These are phyloP conservation scores for Cepaea nemoralis DNA, from an alignment of 1,140 invertebrate genomes.

Conservation along the genomic window DNA sequence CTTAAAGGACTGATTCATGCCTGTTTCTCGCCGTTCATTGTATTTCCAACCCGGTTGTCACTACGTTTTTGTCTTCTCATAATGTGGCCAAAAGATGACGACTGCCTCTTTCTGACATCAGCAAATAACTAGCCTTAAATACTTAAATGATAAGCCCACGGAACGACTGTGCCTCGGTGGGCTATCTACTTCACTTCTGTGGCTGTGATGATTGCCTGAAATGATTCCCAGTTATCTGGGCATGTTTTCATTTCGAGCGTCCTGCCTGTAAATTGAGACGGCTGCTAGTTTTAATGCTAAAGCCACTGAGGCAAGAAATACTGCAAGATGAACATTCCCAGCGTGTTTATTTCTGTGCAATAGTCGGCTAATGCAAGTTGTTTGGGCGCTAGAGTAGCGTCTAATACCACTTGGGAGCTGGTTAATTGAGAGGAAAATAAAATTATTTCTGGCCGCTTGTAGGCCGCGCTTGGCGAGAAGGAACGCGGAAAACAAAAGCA, in stretches of 20 bases:
- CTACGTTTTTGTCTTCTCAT: too few relatives aligned
- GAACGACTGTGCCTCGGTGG: too few relatives aligned
- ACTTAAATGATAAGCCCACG: too few relatives aligned
- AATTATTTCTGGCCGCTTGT: conserved; percentile 20
- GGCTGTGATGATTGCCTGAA: background rate
- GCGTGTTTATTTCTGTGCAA: conserved; percentile 2
- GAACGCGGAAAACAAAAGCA: background rate
- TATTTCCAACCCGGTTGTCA: too few relatives aligned
- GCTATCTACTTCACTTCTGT: background rate
- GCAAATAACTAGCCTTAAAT: too few relatives aligned
- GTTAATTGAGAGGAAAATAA: conserved; percentile 31
- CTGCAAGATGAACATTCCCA: conserved; percentile 2
- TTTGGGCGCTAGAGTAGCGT: background rate
- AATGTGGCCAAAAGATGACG: too few relatives aligned
- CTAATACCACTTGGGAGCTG: conserved; percentile 9
- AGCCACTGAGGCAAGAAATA: background rate
- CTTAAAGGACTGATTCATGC: too few relatives aligned
- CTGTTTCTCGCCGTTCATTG: too few relatives aligned
- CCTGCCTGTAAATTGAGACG: background rate
- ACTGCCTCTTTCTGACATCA: too few relatives aligned
- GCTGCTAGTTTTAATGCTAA: background rate
- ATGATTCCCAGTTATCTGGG: background rate
- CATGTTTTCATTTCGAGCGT: background rate
- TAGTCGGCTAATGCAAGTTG: background rate
- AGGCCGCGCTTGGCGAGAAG: background rate